These are phyloP conservation scores for Abramis brama DNA, from an alignment of 2,113 vertebrate species.

Conservation along the genomic window DNA sequence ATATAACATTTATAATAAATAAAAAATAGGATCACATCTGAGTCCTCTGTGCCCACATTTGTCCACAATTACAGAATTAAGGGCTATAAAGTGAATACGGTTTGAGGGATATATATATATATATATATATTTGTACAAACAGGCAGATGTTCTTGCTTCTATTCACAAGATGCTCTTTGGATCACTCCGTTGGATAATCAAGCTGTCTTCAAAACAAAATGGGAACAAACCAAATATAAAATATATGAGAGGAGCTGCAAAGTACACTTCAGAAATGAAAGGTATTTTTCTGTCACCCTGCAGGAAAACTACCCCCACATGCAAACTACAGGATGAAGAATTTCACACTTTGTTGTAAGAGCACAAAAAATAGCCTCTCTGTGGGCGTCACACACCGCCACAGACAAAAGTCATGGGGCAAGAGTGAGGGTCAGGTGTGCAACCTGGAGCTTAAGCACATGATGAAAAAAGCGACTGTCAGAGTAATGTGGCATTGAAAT, in stretches of 20 bases:
- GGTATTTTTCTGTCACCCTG: not conserved
- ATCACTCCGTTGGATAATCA: no score
- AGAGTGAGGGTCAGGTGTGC: conserved; percentile 22
- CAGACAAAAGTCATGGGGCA: not conserved
- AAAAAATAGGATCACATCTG: no score
- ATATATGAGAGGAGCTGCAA: not conserved
- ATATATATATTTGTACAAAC: no score
- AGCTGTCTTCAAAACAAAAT: not conserved
- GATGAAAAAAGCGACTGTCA: conserved; percentile 36
- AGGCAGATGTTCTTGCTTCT: no score
- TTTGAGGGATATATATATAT: no score
- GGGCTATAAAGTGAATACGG: no score
- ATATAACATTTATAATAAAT: no score
- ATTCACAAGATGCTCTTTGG: not conserved
- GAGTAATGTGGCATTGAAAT: not conserved
- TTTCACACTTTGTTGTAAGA: conserved; percentile 49
- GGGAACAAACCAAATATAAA: not conserved
- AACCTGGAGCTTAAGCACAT: conserved; percentile 15
- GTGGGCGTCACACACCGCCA: not conserved
- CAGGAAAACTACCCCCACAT: not conserved
- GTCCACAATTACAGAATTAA: no score
- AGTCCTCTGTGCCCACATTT: no score
- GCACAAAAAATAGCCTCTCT: conserved; percentile 41
- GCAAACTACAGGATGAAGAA: conserved; percentile 38
- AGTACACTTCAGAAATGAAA: not conserved